A percentile compares a stretch with the other conserved stretches of the same genome.
phyloP scores from a whole-genome alignment of 2,113 vertebrate species.

The Nannospalax galili region DNA sequence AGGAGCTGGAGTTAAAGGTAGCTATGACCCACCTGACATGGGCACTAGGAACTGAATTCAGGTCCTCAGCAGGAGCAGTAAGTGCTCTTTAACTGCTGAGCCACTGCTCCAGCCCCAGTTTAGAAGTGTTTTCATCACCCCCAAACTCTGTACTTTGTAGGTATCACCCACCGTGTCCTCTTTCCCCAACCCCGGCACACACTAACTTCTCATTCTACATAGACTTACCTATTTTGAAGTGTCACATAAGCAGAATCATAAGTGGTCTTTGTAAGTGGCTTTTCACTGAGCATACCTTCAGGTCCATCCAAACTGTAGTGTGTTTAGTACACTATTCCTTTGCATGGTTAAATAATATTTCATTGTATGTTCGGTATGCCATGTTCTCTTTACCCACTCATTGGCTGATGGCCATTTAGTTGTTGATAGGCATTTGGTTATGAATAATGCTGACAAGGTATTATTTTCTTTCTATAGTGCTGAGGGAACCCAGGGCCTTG shows the following conservation, averaged over 20 bases:
- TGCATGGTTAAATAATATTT: not conserved
- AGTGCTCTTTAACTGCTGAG: not conserved
- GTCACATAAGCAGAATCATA: not conserved
- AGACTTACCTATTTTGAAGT: not conserved
- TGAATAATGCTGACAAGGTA: not conserved
- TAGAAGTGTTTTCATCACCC: not conserved
- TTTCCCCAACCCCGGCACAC: not conserved
- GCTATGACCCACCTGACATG: too few species aligned
- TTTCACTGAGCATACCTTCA: not conserved
- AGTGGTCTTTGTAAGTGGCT: not conserved
- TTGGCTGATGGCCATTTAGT: not conserved
- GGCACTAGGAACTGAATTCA: not conserved
- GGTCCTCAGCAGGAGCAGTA: not conserved
- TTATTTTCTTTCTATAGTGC: not conserved
- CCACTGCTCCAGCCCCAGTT: not conserved
- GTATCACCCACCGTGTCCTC: fast-evolving
- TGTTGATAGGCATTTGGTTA: not conserved
- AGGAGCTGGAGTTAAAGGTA: not conserved
- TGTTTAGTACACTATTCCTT: not conserved
- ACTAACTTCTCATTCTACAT: not conserved
- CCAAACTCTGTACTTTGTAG: not conserved
- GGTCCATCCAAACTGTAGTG: not conserved
- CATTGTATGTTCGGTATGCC: fast-evolving
- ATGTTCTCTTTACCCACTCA: not conserved
- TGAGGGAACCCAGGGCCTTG: not conserved